Conservation (phyloP, 2,888 invertebrate genomes). For the Pyrrhosoma nymphula region DNA sequence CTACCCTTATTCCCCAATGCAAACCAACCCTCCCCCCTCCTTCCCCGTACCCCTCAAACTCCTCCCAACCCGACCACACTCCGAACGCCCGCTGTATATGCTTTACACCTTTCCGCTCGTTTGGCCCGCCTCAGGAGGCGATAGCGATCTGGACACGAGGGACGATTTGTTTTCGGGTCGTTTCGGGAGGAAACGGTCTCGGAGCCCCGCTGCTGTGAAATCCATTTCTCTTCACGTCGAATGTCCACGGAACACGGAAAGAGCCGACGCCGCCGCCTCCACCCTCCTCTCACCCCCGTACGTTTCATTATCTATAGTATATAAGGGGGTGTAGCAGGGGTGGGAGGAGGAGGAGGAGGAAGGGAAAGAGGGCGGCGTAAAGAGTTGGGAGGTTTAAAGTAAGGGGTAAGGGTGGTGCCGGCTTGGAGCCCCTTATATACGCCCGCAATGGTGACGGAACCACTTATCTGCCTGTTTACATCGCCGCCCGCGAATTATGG, state of each 20-base stretch:
- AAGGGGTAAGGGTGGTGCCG: background rate
- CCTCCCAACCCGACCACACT: background rate
- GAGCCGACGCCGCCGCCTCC: background rate
- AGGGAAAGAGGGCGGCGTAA: background rate
- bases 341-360: background rate
- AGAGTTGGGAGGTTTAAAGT: background rate
- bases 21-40: conserved; percentile 29
- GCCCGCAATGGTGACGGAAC: background rate
- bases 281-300: background rate
- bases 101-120: conserved; percentile 17
- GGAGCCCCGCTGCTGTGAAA: background rate
- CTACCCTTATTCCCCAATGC: no score
- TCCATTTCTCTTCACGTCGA: conserved; percentile 34
- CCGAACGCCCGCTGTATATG: background rate
- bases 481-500: conserved; percentile 14
- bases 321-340: background rate
- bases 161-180: conserved; percentile 64
- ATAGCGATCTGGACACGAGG: conserved; percentile 56
- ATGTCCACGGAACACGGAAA: conserved; percentile 28
- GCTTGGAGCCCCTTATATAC: background rate
- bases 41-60: background rate
- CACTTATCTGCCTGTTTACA: background rate
- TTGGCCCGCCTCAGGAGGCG: background rate
- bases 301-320: background rate
- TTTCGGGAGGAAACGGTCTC: conserved; percentile 45